These are phyloP conservation scores for Pogonus chalceus DNA, from an alignment of 1,140 invertebrate species.

Conservation along the genomic window DNA sequence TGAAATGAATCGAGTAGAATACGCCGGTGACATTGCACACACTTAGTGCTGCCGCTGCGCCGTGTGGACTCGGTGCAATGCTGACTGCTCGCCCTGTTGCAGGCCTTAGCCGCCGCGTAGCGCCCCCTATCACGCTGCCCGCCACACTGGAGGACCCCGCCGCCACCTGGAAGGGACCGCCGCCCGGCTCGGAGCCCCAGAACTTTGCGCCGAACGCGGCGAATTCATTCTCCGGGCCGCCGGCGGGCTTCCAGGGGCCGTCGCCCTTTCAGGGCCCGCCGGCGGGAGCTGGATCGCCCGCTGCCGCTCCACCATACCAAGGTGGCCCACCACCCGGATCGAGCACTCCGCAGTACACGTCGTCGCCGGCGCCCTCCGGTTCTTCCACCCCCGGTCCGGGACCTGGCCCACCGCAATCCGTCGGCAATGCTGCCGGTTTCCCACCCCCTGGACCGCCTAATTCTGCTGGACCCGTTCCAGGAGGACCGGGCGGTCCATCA, in stretches of 20 bases:
- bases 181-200: slow-evolving; percentile 50
- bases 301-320: slow-evolving; percentile 50
- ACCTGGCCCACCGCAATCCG: slow-evolving; percentile 44
- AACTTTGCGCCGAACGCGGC: slow-evolving; percentile 46
- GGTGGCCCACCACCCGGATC: slow-evolving; percentile 57
- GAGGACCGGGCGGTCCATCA: not conserved
- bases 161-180: slow-evolving; percentile 56
- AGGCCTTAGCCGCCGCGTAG: slow-evolving; percentile 57
- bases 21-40: not conserved
- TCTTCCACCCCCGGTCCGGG: slow-evolving; percentile 61
- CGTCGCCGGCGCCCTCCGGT: slow-evolving; percentile 63
- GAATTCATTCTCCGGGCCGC: slow-evolving; percentile 45
- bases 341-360: slow-evolving; percentile 62
- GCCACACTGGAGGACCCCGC: slow-evolving; percentile 59
- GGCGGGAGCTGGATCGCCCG: slow-evolving; percentile 52
- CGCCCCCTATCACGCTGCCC: slow-evolving; percentile 50
- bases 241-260: slow-evolving; percentile 48
- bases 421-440: slow-evolving; percentile 45
- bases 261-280: slow-evolving; percentile 50
- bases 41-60: not conserved
- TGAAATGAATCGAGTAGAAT: not conserved
- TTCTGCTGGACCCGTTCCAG: slow-evolving; percentile 39
- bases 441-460: slow-evolving; percentile 54
- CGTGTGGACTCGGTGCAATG: slow-evolving; percentile 1
- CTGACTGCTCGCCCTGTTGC: slow-evolving; percentile 19